A percentile compares a stretch with the other conserved stretches of the same genome.
These are phyloP conservation scores for Oligia fasciuncula DNA, from an alignment of 2,888 invertebrate genomes.

Conservation along the genomic window DNA sequence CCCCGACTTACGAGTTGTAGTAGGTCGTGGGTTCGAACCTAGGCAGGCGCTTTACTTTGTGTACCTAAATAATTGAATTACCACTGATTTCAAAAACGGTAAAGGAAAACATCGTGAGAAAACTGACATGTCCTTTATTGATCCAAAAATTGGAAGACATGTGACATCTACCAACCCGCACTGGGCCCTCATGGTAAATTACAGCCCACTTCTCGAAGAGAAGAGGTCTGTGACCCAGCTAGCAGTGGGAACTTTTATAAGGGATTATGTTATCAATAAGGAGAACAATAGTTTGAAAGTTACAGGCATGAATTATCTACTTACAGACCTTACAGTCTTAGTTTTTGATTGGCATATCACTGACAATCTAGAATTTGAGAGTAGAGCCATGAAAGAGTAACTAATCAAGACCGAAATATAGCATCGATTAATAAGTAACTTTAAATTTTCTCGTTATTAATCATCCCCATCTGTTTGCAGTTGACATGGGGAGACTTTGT, in stretches of 20 bases:
- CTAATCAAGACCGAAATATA: not conserved
- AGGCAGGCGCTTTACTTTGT: too few species aligned
- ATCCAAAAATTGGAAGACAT: too few species aligned
- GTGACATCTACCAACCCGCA: too few species aligned
- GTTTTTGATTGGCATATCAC: too few species aligned
- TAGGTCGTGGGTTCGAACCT: not conserved
- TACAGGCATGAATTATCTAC: not conserved
- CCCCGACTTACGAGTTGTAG: not conserved
- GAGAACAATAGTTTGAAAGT: not conserved
- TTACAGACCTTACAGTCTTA: not conserved
- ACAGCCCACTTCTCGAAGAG: too few species aligned
- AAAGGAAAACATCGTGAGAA: not conserved
- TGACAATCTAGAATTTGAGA: not conserved
- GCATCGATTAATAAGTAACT: not conserved
- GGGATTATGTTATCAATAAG: too few species aligned
- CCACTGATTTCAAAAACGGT: not conserved
- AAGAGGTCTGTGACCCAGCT: too few species aligned
- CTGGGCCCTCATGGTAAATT: too few species aligned
- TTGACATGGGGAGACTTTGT: slow-evolving; percentile 73
- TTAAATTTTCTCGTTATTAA: not conserved
- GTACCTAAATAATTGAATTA: too few species aligned
- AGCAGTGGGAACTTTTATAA: too few species aligned
- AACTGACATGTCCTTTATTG: too few species aligned
- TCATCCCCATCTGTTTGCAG: slow-evolving; percentile 59
- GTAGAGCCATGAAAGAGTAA: not conserved